phyloP scores from a whole-genome alignment of 2,888 invertebrate genomes.

The Tiliacea citrago region DNA sequence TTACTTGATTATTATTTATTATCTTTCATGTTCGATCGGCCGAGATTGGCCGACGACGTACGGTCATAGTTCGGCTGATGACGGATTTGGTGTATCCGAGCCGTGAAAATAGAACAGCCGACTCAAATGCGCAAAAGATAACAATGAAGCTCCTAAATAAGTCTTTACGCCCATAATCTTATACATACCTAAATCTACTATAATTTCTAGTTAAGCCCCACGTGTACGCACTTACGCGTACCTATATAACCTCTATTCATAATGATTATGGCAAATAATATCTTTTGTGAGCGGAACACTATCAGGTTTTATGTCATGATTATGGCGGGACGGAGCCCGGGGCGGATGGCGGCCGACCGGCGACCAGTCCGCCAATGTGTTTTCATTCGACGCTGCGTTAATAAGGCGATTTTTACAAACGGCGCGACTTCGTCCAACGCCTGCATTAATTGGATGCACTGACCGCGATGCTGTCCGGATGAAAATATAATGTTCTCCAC shows the following conservation, averaged over 20 bases:
- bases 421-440: slow-evolving; percentile 72
- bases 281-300: slow-evolving; percentile 72
- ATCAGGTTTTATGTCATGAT: slow-evolving; percentile 78
- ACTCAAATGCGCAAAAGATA: slow-evolving; percentile 15
- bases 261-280: slow-evolving; percentile 70
- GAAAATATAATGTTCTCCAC: slow-evolving; percentile 81
- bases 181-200: slow-evolving; percentile 5
- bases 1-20: too few relatives aligned
- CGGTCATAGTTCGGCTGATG: too few relatives aligned
- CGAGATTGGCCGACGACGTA: too few relatives aligned
- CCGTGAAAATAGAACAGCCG: not conserved
- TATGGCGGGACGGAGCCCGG: slow-evolving; percentile 65
- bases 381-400: slow-evolving; percentile 73
- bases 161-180: slow-evolving; percentile 18
- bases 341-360: slow-evolving; percentile 36
- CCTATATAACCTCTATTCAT: slow-evolving; percentile 64
- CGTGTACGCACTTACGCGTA: slow-evolving; percentile 62
- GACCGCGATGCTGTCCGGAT: slow-evolving; percentile 79
- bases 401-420: slow-evolving; percentile 80
- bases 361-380: slow-evolving; percentile 69
- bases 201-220: slow-evolving; percentile 49
- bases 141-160: slow-evolving; percentile 37
- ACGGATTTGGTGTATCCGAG: too few relatives aligned
- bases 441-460: slow-evolving; percentile 86
- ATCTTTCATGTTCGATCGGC: too few relatives aligned